Conservation (phyloP, 2,888 invertebrate species). For the Athalia cordata region DNA sequence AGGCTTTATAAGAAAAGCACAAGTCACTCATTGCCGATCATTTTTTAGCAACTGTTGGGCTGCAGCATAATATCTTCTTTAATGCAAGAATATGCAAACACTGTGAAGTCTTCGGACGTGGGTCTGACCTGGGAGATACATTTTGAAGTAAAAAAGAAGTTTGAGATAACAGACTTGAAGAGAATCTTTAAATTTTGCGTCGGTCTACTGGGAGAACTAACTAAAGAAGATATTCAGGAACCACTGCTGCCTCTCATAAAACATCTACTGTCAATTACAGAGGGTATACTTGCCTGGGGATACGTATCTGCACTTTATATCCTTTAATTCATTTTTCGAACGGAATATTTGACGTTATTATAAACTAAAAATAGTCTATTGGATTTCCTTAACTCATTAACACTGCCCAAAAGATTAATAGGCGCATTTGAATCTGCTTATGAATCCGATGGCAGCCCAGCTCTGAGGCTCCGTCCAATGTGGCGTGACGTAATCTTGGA, state of each 20-base stretch:
- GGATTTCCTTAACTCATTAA: constrained; percentile 63
- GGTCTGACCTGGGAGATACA: constrained; percentile 93
- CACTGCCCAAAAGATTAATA: constrained; percentile 82
- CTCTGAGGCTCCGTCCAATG: constrained; percentile 78
- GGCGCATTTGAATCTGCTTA: constrained; percentile 83
- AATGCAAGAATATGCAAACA: constrained; percentile 92
- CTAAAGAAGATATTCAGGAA: constrained; percentile 75
- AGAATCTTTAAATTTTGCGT: constrained; percentile 86
- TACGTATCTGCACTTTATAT: constrained; percentile 80
- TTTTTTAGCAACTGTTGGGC: constrained; percentile 85
- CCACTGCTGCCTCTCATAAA: constrained; percentile 79
- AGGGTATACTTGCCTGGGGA: constrained; percentile 88
- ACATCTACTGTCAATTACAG: constrained; percentile 85
- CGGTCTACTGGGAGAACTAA: constrained; percentile 78
- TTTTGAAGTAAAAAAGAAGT: constrained; percentile 87
- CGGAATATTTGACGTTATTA: not conserved
- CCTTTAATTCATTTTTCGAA: constrained; percentile 69
- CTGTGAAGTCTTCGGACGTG: constrained; percentile 89
- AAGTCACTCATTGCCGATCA: not conserved
- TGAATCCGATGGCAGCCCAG: constrained; percentile 78
- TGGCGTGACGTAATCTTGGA: constrained; percentile 89
- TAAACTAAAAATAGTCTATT: constrained; percentile 35
- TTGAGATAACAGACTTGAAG: constrained; percentile 87
- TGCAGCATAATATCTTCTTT: constrained; percentile 89
- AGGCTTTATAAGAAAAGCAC: constrained; percentile 21